A percentile compares a stretch with the other conserved stretches of the same genome.
phyloP scores from a whole-genome alignment of 1,140 invertebrate genomes.

The Probaryconus sp. region DNA sequence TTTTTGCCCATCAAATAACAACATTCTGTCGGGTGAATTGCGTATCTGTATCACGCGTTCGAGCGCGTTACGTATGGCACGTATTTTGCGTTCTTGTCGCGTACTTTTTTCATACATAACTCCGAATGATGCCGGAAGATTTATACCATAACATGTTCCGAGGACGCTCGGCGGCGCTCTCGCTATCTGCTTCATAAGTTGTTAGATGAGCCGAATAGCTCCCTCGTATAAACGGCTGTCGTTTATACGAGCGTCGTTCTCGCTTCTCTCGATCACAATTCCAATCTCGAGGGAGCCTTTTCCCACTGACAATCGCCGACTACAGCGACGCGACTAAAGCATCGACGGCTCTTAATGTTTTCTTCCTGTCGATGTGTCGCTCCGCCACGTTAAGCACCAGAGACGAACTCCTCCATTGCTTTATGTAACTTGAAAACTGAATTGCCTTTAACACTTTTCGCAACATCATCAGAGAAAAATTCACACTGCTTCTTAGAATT shows the following conservation, averaged over 20 bases:
- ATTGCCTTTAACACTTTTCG: slow-evolving; percentile 6
- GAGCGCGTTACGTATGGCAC: slow-evolving; percentile 40
- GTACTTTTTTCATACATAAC: slow-evolving; percentile 54
- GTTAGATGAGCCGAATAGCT: slow-evolving; percentile 72
- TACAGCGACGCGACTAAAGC: slow-evolving; percentile 3
- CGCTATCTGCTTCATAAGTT: slow-evolving; percentile 73
- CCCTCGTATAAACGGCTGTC: slow-evolving; percentile 56
- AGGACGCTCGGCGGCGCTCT: slow-evolving; percentile 19
- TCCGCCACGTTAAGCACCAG: slow-evolving; percentile 3
- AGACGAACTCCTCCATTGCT: background rate
- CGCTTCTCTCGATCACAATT: slow-evolving; percentile 58
- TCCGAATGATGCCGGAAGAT: slow-evolving; percentile 50
- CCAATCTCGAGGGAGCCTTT: slow-evolving; percentile 54
- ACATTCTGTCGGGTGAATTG: slow-evolving; percentile 38
- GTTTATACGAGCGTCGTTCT: slow-evolving; percentile 49
- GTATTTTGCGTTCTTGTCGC: slow-evolving; percentile 55
- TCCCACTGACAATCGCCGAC: slow-evolving; percentile 31
- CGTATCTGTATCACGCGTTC: slow-evolving; percentile 47
- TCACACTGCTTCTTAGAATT: too few species aligned
- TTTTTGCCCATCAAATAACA: slow-evolving; percentile 37
- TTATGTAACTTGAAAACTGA: slow-evolving; percentile 8
- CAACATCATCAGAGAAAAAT: too few species aligned
- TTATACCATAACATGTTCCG: slow-evolving; percentile 44
- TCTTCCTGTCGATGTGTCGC: slow-evolving; percentile 37
- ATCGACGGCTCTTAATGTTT: slow-evolving; percentile 54